Evolutionary conservation across 2,797 vertebrate species (phyloP).

Genomic region (Notoglanidium macrostoma): DNA sequence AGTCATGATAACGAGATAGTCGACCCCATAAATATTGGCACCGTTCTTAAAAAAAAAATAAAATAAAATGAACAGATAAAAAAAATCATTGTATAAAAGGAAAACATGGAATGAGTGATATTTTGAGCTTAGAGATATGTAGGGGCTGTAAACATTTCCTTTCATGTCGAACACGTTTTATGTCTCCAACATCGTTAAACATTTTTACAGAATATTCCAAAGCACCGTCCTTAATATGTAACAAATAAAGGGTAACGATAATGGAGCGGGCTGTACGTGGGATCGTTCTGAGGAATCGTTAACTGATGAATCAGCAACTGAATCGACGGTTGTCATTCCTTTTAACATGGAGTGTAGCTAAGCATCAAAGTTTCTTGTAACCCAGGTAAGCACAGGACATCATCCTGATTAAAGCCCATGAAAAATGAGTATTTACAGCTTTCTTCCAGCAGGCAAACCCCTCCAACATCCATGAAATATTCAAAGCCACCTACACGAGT

Average conservation of each 20-base stretch:
- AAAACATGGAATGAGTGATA: background rate
- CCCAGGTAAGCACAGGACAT: background rate
- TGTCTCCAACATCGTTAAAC: background rate
- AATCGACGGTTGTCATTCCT: background rate
- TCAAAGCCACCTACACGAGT: slow-evolving; percentile 37
- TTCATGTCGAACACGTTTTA: no score
- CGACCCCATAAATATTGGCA: no score
- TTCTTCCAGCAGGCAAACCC: slow-evolving; percentile 24
- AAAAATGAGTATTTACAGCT: background rate
- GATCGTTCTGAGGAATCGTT: background rate
- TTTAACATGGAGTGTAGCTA: background rate
- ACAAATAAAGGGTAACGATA: background rate
- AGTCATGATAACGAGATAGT: no score
- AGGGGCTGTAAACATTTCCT: background rate
- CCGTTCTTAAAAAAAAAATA: no score
- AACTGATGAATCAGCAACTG: background rate
- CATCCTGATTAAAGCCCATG: slow-evolving; percentile 14
- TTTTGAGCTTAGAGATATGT: background rate
- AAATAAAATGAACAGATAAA: no score
- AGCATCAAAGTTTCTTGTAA: background rate
- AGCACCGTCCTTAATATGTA: no score
- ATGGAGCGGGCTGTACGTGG: background rate
- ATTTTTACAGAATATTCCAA: no score
- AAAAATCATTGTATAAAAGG: background rate
- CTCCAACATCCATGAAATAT: slow-evolving; percentile 51